These are phyloP conservation scores for Papilio xuthus DNA, from an alignment of 1,140 invertebrate species.

Conservation along the genomic window DNA sequence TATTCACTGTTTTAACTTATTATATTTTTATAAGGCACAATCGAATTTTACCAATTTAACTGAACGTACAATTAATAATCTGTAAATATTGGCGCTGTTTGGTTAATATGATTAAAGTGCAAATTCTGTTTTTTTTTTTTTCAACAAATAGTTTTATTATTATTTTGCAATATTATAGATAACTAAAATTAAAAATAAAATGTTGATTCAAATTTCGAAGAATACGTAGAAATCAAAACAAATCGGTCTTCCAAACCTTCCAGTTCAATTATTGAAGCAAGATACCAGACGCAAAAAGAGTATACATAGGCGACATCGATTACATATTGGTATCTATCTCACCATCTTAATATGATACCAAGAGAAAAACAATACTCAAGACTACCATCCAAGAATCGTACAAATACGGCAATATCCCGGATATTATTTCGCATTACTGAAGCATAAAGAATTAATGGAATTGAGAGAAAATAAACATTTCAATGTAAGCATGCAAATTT, in stretches of 20 bases:
- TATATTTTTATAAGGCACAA: conserved; percentile 24
- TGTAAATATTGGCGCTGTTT: background rate
- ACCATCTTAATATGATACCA: background rate
- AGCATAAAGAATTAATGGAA: background rate
- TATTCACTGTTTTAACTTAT: conserved; percentile 53
- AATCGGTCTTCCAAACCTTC: background rate
- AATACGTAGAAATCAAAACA: background rate
- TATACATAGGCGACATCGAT: too few relatives aligned
- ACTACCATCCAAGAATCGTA: background rate
- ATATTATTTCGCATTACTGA: background rate
- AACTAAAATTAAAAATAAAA: too few relatives aligned
- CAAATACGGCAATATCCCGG: background rate
- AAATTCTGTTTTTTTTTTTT: background rate
- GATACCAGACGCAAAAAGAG: background rate
- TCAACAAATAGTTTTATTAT: too few relatives aligned
- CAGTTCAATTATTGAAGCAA: background rate
- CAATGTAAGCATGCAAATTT: background rate
- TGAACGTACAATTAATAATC: background rate
- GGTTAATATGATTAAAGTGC: background rate
- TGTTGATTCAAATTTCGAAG: background rate
- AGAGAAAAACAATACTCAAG: background rate
- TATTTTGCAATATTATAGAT: too few relatives aligned
- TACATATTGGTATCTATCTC: too few relatives aligned
- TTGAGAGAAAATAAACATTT: background rate
- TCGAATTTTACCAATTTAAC: conserved; percentile 26